Evolutionary conservation across 1,140 invertebrate species (phyloP).

Genomic region (Papilio xuthus): DNA sequence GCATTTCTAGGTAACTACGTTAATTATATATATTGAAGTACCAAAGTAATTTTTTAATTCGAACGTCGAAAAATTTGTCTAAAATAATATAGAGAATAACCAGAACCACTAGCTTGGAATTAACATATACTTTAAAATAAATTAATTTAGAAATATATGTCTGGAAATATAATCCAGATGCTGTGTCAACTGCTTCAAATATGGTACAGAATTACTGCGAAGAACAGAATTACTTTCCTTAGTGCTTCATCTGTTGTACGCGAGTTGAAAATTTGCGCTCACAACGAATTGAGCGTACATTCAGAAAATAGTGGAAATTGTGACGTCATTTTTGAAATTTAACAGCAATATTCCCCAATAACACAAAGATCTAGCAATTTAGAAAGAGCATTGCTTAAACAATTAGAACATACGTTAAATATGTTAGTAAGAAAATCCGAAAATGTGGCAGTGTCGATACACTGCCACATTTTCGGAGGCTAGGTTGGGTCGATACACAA

Average conservation of each 20-base stretch:
- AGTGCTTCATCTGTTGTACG: not conserved
- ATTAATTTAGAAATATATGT: not conserved
- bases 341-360: not conserved
- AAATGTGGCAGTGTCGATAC: no score
- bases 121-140: not conserved
- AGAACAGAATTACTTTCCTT: not conserved
- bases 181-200: not conserved
- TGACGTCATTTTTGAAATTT: conserved; percentile 4
- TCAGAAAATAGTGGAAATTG: not conserved
- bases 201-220: not conserved
- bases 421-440: no score
- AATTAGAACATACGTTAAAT: not conserved
- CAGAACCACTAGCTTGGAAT: not conserved
- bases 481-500: no score
- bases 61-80: no score
- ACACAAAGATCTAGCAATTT: not conserved
- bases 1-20: no score
- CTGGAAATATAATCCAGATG: not conserved
- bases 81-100: no score
- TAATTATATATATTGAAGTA: no score
- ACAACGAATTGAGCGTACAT: not conserved
- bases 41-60: no score
- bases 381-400: not conserved
- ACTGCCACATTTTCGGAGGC: no score
- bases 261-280: not conserved